Evolutionary conservation across 2,113 vertebrate genomes (phyloP).

Genomic region (Chamaea fasciata): DNA sequence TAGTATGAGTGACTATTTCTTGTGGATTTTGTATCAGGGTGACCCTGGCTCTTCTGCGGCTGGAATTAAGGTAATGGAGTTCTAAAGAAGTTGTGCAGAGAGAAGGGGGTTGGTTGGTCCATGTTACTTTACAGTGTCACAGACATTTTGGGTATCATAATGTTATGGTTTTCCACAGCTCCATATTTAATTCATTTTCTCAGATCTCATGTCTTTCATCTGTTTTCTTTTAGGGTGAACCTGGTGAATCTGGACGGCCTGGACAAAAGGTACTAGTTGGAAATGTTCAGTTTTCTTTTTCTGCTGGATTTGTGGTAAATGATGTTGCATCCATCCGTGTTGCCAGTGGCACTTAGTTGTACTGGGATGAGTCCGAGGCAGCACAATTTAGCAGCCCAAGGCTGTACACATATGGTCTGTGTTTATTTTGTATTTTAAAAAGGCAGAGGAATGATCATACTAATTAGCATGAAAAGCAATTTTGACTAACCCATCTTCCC

Average conservation of each 20-base stretch:
- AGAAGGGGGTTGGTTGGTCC: not conserved
- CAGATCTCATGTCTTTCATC: not conserved
- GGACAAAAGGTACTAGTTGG: conserved; percentile 87
- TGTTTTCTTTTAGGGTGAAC: conserved; percentile 85
- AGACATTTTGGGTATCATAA: not conserved
- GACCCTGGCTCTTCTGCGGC: conserved; percentile 96
- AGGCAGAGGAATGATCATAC: not conserved
- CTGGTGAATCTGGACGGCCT: conserved; percentile 89
- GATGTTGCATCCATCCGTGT: not conserved
- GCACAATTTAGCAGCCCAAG: not conserved
- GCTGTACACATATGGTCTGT: not conserved
- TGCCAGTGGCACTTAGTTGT: not conserved
- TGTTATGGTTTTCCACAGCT: not conserved
- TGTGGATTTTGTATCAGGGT: conserved; percentile 78
- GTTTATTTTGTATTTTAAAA: not conserved
- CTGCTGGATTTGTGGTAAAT: not conserved
- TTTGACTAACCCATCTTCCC: not conserved
- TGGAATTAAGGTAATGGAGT: conserved; percentile 89
- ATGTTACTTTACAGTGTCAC: not conserved
- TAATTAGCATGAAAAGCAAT: not conserved
- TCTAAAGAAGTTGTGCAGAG: not conserved
- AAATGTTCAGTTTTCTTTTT: not conserved
- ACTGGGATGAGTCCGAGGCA: not conserved
- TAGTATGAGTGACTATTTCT: conserved; percentile 32
- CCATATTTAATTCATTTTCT: not conserved